Conservation (phyloP, 2,797 vertebrate species). For the Hyperoplus immaculatus region DNA sequence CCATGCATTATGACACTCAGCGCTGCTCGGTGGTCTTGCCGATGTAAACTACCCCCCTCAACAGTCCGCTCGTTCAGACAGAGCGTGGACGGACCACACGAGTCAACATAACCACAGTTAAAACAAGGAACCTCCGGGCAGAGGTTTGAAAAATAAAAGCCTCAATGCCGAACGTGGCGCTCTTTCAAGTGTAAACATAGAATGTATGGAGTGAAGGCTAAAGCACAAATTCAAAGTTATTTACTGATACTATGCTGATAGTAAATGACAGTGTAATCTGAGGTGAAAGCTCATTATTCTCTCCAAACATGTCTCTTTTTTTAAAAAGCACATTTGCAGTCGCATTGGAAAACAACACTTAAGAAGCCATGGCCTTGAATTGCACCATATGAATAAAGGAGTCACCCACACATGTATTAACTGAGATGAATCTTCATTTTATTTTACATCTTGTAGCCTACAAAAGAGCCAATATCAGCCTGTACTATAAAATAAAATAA, state of each 20-base stretch:
- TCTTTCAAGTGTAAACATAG: neutral
- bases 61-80: neutral
- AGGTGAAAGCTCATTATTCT: neutral
- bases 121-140: conserved; percentile 11
- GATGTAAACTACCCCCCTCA: conserved; percentile 34
- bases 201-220: neutral
- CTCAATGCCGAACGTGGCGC: neutral
- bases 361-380: neutral
- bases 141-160: conserved; percentile 48
- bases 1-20: conserved; percentile 91
- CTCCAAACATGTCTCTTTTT: neutral
- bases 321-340: neutral
- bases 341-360: neutral
- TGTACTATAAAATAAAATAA: too few species aligned
- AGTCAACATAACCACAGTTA: neutral
- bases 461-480: neutral
- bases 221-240: neutral
- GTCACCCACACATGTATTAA: neutral
- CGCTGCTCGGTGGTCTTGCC: conserved; percentile 49
- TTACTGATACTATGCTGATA: too few species aligned
- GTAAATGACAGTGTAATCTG: neutral
- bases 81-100: conserved; percentile 13
- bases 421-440: neutral
- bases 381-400: neutral
- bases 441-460: neutral